A percentile compares a stretch with the other conserved stretches of the same genome.
These are phyloP conservation scores for Ispidina picta DNA, from an alignment of 2,797 vertebrate genomes.

Conservation along the genomic window DNA sequence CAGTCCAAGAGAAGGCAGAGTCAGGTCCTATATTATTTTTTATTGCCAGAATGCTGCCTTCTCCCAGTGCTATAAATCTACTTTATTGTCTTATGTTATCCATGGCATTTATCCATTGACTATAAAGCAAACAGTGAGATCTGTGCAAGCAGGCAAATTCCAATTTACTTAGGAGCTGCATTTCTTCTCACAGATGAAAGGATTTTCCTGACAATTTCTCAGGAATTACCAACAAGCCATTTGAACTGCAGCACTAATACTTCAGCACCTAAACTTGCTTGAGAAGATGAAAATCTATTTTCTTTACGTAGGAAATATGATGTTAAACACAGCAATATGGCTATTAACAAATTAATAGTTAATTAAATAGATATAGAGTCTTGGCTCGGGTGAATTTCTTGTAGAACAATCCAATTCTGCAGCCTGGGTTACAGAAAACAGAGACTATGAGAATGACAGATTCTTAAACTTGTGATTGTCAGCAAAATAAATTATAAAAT, in stretches of 20 bases:
- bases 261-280: neutral
- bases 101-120: slow-evolving; percentile 17
- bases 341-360: neutral
- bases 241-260: neutral
- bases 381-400: neutral
- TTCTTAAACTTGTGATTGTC: neutral
- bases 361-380: neutral
- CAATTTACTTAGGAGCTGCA: neutral
- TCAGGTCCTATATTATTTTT: slow-evolving; percentile 27
- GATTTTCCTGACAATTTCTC: slow-evolving; percentile 9
- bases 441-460: neutral
- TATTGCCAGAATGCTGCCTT: neutral
- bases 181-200: slow-evolving; percentile 30
- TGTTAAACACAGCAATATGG: neutral
- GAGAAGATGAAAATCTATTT: neutral
- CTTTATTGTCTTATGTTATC: slow-evolving; percentile 16
- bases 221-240: neutral
- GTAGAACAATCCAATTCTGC: neutral
- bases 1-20: slow-evolving; percentile 14
- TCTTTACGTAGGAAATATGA: neutral
- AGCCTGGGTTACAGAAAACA: neutral
- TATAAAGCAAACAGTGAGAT: slow-evolving; percentile 1
- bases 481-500: neutral
- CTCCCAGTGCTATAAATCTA: slow-evolving; percentile 16
- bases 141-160: neutral